phyloP scores from a whole-genome alignment of 1,140 invertebrate genomes.

The Platorchestia sp. region DNA sequence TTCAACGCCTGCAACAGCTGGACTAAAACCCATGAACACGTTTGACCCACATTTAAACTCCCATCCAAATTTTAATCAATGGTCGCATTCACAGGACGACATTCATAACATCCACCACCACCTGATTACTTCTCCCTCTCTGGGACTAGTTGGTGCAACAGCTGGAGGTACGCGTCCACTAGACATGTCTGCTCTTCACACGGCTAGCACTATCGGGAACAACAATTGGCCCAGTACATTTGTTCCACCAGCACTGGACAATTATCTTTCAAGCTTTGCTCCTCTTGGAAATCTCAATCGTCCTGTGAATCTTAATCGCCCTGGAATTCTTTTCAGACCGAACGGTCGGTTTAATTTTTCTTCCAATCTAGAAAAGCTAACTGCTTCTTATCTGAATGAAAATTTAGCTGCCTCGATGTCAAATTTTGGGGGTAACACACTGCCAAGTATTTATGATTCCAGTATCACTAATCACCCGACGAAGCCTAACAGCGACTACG shows the following conservation, averaged over 20 bases:
- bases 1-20: neutral
- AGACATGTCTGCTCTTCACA: neutral
- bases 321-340: conserved; percentile 11
- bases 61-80: neutral
- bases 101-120: neutral
- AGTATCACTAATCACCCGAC: neutral
- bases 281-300: neutral
- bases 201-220: neutral
- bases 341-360: neutral
- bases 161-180: neutral
- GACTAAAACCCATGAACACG: neutral
- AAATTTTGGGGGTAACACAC: neutral
- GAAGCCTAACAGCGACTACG: neutral
- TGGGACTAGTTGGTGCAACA: neutral
- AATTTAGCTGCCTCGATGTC: neutral
- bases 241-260: neutral
- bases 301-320: neutral
- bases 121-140: neutral
- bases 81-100: neutral
- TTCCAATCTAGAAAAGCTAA: conserved; percentile 20
- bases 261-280: neutral
- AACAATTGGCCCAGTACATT: neutral
- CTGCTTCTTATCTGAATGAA: neutral
- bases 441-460: neutral
- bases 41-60: neutral